A percentile compares a stretch with the other conserved stretches of the same genome.
Conservation (phyloP, 2,113 vertebrate genomes). For the Periophthalmodon schlosseri region DNA sequence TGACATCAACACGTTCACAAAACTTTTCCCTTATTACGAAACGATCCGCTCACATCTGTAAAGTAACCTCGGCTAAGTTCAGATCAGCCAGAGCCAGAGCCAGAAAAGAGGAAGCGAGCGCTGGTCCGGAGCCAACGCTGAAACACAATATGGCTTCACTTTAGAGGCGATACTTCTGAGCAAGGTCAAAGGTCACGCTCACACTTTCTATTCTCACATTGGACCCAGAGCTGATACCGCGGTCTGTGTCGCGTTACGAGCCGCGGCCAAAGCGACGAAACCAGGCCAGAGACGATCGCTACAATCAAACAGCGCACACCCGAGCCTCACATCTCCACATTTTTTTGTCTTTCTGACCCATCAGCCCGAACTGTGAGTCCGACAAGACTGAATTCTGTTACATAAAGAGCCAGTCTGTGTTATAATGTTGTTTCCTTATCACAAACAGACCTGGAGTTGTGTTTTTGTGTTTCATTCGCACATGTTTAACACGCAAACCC, state of each 20-base stretch:
- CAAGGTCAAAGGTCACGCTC: slow-evolving; percentile 54
- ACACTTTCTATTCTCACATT: slow-evolving; percentile 16
- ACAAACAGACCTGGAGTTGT: too few relatives aligned
- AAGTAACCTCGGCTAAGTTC: neutral
- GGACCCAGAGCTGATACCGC: slow-evolving; percentile 29
- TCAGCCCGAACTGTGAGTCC: slow-evolving; percentile 20
- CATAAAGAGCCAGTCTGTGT: neutral
- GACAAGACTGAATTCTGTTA: slow-evolving; percentile 11
- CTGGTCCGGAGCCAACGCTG: slow-evolving; percentile 36
- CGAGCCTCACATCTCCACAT: slow-evolving; percentile 38
- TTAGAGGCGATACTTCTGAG: slow-evolving; percentile 46
- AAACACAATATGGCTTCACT: slow-evolving; percentile 48
- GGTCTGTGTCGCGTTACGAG: slow-evolving; percentile 76
- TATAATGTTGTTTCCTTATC: too few relatives aligned
- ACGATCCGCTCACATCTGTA: neutral
- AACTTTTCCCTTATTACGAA: neutral
- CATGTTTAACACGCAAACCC: too few relatives aligned
- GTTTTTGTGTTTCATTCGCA: too few relatives aligned
- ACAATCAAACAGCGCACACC: slow-evolving; percentile 44
- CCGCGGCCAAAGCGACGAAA: slow-evolving; percentile 70
- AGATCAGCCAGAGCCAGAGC: slow-evolving; percentile 32
- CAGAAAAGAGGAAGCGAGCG: slow-evolving; percentile 55
- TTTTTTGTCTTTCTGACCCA: slow-evolving; percentile 49
- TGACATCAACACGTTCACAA: too few relatives aligned
- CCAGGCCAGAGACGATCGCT: slow-evolving; percentile 64